phyloP scores from a whole-genome alignment of 2,888 invertebrate species.

The Cetonia aurata region DNA sequence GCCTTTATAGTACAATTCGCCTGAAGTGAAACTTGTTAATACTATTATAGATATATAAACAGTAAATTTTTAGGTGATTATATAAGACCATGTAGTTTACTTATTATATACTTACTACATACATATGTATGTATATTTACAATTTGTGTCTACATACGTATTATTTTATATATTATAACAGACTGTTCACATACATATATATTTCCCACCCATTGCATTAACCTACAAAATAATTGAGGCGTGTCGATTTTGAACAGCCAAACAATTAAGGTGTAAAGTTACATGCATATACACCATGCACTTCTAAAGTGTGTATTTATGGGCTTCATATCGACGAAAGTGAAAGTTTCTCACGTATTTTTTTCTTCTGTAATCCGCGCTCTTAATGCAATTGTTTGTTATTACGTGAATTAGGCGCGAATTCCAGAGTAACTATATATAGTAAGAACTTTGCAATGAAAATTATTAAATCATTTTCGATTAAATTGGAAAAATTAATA shows the following conservation, averaged over 20 bases:
- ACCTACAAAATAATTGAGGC: constrained; percentile 3
- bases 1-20: too few species aligned
- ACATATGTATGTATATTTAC: not conserved
- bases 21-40: too few species aligned
- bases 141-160: not conserved
- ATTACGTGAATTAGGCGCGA: too few species aligned
- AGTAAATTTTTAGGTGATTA: not conserved
- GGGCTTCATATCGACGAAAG: not conserved
- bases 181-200: not conserved
- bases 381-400: too few species aligned
- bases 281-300: not conserved
- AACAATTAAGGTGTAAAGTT: constrained; percentile 15
- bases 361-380: not conserved
- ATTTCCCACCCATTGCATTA: not conserved
- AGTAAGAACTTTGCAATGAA: too few species aligned
- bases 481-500: too few species aligned
- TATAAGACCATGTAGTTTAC: not conserved
- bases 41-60: too few species aligned
- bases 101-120: not conserved
- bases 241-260: not conserved
- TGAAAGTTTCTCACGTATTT: constrained; percentile 18
- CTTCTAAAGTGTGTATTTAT: not conserved
- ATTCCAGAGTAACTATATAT: too few species aligned
- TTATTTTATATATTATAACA: not conserved
- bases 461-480: too few species aligned